Evolutionary conservation across 2,888 invertebrate species (phyloP).

Genomic region (Phytoseiulus persimilis): DNA sequence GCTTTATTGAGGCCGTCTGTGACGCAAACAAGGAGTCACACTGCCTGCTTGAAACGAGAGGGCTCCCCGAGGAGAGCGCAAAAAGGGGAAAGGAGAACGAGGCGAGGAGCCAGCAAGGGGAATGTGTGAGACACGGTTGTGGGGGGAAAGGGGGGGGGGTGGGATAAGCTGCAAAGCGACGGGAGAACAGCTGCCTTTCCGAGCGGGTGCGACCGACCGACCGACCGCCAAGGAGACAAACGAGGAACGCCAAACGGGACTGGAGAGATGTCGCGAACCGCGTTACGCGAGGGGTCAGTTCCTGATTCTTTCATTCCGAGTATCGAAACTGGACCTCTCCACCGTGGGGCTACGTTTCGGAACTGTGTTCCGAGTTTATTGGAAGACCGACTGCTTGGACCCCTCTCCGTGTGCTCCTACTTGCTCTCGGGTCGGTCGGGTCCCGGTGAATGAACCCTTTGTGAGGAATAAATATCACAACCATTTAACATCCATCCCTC

Average conservation of each 20-base stretch:
- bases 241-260: not conserved
- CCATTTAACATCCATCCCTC: no score
- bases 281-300: not conserved
- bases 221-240: not conserved
- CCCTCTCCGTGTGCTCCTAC: no score
- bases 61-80: not conserved
- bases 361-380: no score
- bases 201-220: not conserved
- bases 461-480: no score
- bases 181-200: not conserved
- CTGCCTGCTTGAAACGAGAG: not conserved
- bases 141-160: no score
- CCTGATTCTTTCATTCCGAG: not conserved
- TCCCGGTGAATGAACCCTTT: no score
- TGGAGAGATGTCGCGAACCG: not conserved
- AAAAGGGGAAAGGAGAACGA: not conserved
- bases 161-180: not conserved
- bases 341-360: no score
- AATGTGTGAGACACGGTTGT: not conserved
- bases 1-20: slow-evolving; percentile 5
- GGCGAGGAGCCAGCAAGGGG: not conserved
- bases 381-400: no score
- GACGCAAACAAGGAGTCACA: not conserved
- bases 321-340: no score
- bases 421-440: no score